Conservation (phyloP, 2,113 vertebrate genomes). For the Istiophorus platypterus region DNA sequence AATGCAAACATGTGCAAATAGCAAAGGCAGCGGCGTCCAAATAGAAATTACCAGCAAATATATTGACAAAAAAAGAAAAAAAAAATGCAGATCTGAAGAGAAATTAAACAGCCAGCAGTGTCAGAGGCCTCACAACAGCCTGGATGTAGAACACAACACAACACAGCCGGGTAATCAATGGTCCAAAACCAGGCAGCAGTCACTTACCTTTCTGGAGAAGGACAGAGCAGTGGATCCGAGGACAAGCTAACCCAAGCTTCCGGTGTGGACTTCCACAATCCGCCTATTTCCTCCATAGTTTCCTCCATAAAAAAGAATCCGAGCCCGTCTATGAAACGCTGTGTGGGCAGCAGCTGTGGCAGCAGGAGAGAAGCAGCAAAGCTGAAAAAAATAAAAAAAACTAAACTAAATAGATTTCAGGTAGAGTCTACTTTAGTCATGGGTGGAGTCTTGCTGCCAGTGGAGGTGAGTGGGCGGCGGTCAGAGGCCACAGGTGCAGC, state of each 20-base stretch:
- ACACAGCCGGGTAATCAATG: too few relatives aligned
- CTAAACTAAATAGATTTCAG: too few relatives aligned
- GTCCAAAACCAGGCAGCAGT: too few relatives aligned
- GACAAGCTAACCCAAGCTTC: too few relatives aligned
- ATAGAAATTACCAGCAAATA: constrained; percentile 12
- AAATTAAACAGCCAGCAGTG: not conserved
- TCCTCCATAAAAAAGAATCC: too few relatives aligned
- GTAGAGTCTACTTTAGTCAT: not conserved
- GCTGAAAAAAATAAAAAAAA: too few relatives aligned
- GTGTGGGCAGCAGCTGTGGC: too few relatives aligned
- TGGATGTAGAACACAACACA: too few relatives aligned
- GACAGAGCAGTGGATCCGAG: not conserved
- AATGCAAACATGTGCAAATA: constrained; percentile 41
- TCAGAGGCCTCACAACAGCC: not conserved
- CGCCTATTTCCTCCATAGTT: not conserved
- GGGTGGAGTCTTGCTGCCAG: too few relatives aligned
- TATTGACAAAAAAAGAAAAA: not conserved
- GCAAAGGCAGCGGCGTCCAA: constrained; percentile 34
- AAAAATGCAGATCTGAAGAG: constrained; percentile 10
- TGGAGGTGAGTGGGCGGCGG: not conserved
- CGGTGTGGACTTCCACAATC: too few relatives aligned
- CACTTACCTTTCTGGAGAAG: not conserved
- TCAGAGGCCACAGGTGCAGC: not conserved
- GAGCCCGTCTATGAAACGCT: too few relatives aligned
- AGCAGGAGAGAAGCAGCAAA: too few relatives aligned